Evolutionary conservation across 2,888 invertebrate species (phyloP), one percentile per base, ranked within the genome.

Genomic region (Lepidocyrtinus sp.): DNA sequence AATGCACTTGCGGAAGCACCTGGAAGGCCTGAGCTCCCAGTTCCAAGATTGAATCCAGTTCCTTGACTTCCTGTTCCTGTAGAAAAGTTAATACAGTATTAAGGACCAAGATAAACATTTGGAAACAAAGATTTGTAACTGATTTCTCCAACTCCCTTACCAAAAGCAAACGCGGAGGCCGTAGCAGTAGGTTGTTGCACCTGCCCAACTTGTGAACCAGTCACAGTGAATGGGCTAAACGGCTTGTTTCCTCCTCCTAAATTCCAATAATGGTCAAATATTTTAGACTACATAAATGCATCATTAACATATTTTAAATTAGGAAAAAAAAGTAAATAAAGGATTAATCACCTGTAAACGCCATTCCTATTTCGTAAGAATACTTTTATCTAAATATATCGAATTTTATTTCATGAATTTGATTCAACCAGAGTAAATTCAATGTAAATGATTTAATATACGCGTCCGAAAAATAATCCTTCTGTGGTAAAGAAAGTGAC

Each of bases 211-310:
- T 74, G 74, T 12, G 46, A 21, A 0, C 69, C 9, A 15, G 19
- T 70, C 3, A 75, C 26, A 7, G 75, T 69, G 12, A 75, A 75
- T 12, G 70, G 62, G n/a, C 63, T 63, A 27, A 75, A 75, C 1
- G 46, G 26, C 22, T 75, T 75, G 12, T 26, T 63, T 5, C 75
- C 75, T 25, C 69, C 75, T 21, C 61, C 68, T 68, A n/a, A n/a
- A n/a, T n/a, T n/a, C n/a, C n/a, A n/a, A n/a, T n/a, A n/a, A n/a
- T n/a, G n/a, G n/a, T n/a, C n/a, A n/a, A n/a, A n/a, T n/a, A n/a
- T n/a, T n/a, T n/a, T n/a, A n/a, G n/a, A n/a, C n/a, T n/a, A n/a
- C n/a, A n/a, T n/a, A n/a, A n/a, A n/a, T n/a, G n/a, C n/a, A n/a
- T n/a, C n/a, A n/a, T n/a, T n/a, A n/a, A n/a, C n/a, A n/a, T n/a